Base-by-base conservation (phyloP, 2,113 vertebrate genomes). In the Eidolon helvum region DNA sequence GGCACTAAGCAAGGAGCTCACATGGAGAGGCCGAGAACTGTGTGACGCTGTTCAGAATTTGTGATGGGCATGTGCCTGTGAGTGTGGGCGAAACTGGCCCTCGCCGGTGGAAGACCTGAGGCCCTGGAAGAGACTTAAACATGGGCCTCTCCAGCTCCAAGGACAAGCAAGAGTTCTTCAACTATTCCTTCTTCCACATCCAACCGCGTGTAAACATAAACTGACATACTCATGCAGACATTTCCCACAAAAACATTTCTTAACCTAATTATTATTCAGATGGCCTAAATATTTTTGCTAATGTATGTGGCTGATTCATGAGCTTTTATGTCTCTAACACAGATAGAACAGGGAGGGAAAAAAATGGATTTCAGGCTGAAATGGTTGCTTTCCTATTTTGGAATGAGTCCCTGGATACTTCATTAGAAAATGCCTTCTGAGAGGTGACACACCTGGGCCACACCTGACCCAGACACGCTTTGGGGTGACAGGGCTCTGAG, bases 51-150 rank as follows among this genome's bases (percentile, higher is more conserved):
- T 35, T 45, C 40, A 38, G 91, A 69, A n/a, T 28, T 16, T 1
- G 5, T 3, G 9, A 8, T 0, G 43, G 8, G 38, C 15, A 0
- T 0, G 5, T 28, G 71, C 26, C 57, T 1, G 4, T 45, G 53
- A 33, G 53, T 5, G 5, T 6, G 28, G 19, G 7, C 1, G 43
- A 15, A 33, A 7, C 45, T 0, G 18, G 50, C 21, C 10, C 16
- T 4, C 0, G 5, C 11, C 28, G 7, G 45, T 1, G 10, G 8
- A 10, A 61, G 40, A 2, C 3, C 19, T 1, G 10, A 16, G 35
- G 75, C 10, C 61, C 7, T 24, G 50, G 15, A 75, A 50, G 48
- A 59, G 28, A 10, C 26, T 40, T 1, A 15, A 16, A 72, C 15
- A 9, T 0, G 5, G 30, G n/a, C 19, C 28, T 38, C 68, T 87